phyloP scores from a whole-genome alignment of 2,888 invertebrate species.

The Dioctria linearis region DNA sequence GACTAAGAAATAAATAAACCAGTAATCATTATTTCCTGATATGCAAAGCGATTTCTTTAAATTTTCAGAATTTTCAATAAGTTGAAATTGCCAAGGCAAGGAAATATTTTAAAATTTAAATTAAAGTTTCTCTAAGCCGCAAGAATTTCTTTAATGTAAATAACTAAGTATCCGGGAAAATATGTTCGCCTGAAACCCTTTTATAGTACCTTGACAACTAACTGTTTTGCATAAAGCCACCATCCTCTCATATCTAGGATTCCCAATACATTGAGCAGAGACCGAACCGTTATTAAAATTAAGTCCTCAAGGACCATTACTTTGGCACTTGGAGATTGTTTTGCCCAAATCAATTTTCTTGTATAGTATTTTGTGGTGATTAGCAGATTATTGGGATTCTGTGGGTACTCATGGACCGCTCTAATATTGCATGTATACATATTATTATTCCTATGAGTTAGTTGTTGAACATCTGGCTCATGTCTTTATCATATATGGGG shows the following conservation, averaged over 20 bases:
- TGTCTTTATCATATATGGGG: constrained; percentile 38
- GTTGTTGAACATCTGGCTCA: constrained; percentile 33
- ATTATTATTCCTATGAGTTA: constrained; percentile 5
- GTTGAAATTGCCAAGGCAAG: no score
- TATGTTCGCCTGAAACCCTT: background rate
- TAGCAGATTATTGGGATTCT: constrained; percentile 57
- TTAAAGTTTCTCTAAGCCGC: no score
- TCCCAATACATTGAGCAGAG: constrained; percentile 9
- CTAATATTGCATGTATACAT: no score
- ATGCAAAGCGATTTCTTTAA: no score
- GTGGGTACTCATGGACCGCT: constrained; percentile 25
- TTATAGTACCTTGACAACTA: background rate
- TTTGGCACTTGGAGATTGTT: constrained; percentile 36
- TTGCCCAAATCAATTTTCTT: constrained; percentile 57
- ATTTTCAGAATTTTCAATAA: no score
- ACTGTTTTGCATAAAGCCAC: constrained; percentile 4
- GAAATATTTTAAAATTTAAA: no score
- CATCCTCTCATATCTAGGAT: background rate
- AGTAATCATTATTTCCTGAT: no score
- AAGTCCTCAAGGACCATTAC: constrained; percentile 41
- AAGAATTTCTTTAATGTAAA: background rate
- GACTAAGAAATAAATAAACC: no score
- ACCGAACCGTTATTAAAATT: constrained; percentile 45
- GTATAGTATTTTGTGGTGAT: constrained; percentile 58
- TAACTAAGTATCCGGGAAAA: background rate